Base-by-base conservation (phyloP, 1,140 invertebrate species). In the Drosophila melanica region DNA sequence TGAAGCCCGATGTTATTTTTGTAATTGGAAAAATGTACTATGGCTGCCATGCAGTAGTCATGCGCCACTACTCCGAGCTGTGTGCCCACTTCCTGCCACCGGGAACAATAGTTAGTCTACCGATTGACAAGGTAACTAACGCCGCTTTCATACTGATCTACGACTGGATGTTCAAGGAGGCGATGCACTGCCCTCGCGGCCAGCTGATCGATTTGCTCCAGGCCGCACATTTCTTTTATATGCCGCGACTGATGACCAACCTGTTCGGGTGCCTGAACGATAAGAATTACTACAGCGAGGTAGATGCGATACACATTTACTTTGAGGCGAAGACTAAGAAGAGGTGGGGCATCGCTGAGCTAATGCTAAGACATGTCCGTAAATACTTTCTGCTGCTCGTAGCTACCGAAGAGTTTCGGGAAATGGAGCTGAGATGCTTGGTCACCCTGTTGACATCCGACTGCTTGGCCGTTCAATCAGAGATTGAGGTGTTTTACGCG, bases 401-500 rank as follows among this genome's bases (percentile, higher is more conserved):
- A 5, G 23, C 39, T 37, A 23, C 69, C 7, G 7, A 7, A 0
- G 51, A 71, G n/a, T 71, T 12, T 41, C 11, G 30, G 2, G 5
- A 18, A 11, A 30, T 71, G 5, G 6, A 39, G 1, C 4, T 44
- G 0, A 18, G 10, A 2, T 41, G 54, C 4, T 3, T 72, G n/a
- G n/a, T 12, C 39, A n/a, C 6, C 8, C 23, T 72, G 7, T 27
- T 71, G 2, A 0, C 16, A 0, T 57, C 60, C 2, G 33, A 65
- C 11, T 9, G 4, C 3, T n/a, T 71, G 37, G 27, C 14, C 30
- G 53, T 71, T 10, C 68, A 71, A 9, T 14, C 44, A 0, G 68
- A 71, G 45, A 30, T 65, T 2, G 68, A 71, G 60, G 60, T 71
- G 18, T 51, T 65, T 6, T 71, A 51, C 16, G 27, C 62, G 10